Base-by-base conservation (phyloP, 2,888 invertebrate genomes). In the Pinctada fucata region DNA sequence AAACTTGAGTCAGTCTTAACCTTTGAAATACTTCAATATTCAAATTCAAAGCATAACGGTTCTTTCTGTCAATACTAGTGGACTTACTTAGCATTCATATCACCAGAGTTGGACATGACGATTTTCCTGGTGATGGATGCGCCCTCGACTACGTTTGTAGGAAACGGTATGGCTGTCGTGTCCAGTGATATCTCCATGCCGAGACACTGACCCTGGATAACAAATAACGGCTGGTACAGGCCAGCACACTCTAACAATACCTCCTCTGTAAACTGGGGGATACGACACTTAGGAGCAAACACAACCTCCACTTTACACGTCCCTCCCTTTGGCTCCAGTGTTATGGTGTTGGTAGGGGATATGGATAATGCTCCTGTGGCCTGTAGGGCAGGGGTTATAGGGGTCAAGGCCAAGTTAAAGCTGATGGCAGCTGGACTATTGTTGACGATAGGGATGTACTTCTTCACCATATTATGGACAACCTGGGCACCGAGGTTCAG, bases 41-140 rank as follows among this genome's bases (percentile, higher is more conserved):
- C 31, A 31, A 31, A 31, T 31, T 31, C 31, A 31, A 31, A 31
- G 31, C 31, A 31, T 31, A 31, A 31, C 31, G 31, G 31, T 31
- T 31, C 31, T 31, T 31, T 31, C 31, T 31, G 31, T 31, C 31
- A 31, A 31, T 31, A 31, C 31, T 31, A 31, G 31, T 31, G 31
- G 31, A 80, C 86, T 78, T 81, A 94, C 94, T 90, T 93, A 45
- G 94, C 93, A 72, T 94, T 94, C 78, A 94, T 91, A 85, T 94
- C 94, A 3, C 95, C 95, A 5, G 91, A 93, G 89, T 95, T 95
- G 71, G 90, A 90, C 85, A 95, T 90, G 52, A 93, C 88, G 48
- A 94, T 88, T 83, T 92, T 93, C 51, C 93, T 87, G 6, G 92
- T 91, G 65, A 90, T 91, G 45, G 88, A 88, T 79, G 93, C 94